These are phyloP conservation scores for Rambutsinella grinnellia DNA, from an alignment of 2,888 invertebrate genomes.

Conservation along the genomic window DNA sequence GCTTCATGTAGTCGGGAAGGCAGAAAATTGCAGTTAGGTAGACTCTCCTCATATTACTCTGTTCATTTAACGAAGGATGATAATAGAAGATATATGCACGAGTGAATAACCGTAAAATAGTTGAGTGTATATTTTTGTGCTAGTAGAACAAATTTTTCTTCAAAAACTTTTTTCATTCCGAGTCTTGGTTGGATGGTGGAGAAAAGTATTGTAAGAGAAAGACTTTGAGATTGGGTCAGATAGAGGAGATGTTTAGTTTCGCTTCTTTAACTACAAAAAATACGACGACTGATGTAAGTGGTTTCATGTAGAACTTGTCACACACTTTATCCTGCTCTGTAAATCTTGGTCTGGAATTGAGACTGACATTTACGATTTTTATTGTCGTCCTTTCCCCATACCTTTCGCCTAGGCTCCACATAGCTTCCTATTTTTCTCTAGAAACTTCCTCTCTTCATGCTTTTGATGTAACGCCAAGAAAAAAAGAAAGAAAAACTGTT, in stretches of 20 bases:
- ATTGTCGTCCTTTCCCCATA: constrained; percentile 27
- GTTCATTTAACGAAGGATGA: too few species aligned
- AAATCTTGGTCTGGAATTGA: constrained; percentile 48
- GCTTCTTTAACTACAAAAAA: constrained; percentile 35
- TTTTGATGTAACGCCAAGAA: constrained; percentile 47
- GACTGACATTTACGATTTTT: constrained; percentile 55
- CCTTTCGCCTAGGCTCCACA: neutral
- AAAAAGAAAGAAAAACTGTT: constrained; percentile 4
- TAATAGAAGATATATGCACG: too few species aligned
- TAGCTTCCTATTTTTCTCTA: neutral
- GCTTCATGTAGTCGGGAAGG: too few species aligned
- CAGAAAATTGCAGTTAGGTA: too few species aligned
- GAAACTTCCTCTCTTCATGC: constrained; percentile 8
- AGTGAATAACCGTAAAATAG: too few species aligned
- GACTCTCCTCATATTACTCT: too few species aligned
- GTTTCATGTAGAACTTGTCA: constrained; percentile 53
- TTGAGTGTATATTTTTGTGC: too few species aligned
- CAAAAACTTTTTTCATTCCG: too few species aligned
- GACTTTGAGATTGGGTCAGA: constrained; percentile 28
- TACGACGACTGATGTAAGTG: constrained; percentile 39
- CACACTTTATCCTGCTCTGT: constrained; percentile 46
- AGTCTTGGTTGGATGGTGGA: neutral
- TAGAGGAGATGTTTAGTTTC: constrained; percentile 31
- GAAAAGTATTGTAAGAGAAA: neutral
- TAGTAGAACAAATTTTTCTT: too few species aligned